These are phyloP conservation scores for Rhynchotus rufescens DNA, from an alignment of 2,797 vertebrate genomes.

Conservation along the genomic window DNA sequence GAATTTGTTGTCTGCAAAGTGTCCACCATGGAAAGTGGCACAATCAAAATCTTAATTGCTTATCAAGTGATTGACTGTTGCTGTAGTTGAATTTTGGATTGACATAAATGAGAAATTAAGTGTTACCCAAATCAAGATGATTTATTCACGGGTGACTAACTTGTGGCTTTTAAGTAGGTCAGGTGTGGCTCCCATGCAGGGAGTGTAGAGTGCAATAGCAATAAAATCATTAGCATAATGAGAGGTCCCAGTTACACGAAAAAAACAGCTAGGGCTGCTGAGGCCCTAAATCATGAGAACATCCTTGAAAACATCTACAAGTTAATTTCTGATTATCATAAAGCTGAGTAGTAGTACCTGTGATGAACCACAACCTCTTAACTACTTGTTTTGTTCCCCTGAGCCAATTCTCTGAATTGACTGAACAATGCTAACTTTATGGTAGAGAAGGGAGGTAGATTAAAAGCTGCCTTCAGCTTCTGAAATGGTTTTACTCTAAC, in stretches of 20 bases:
- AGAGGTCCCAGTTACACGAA: fast-evolving
- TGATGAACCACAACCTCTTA: neutral
- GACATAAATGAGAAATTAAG: neutral
- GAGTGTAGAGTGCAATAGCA: neutral
- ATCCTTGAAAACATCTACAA: neutral
- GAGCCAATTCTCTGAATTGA: neutral
- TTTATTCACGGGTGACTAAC: neutral
- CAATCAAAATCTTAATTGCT: neutral
- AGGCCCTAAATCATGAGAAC: neutral
- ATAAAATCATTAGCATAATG: fast-evolving
- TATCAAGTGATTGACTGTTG: neutral
- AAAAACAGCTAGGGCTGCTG: neutral
- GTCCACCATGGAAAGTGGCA: fast-evolving
- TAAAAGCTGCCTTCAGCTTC: neutral
- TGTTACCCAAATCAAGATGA: neutral
- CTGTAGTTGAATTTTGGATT: neutral
- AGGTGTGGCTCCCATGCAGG: neutral
- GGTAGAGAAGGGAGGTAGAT: neutral
- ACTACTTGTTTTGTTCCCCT: neutral
- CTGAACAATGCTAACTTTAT: neutral
- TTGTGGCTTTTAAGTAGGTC: neutral
- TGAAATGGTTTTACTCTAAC: neutral
- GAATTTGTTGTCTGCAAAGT: neutral
- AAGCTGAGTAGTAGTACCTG: neutral
- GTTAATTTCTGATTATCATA: neutral